A percentile compares a stretch with the other conserved stretches of the same genome.
Conservation (phyloP, 2,113 vertebrate genomes). For the Psilopogon haemacephalus region DNA sequence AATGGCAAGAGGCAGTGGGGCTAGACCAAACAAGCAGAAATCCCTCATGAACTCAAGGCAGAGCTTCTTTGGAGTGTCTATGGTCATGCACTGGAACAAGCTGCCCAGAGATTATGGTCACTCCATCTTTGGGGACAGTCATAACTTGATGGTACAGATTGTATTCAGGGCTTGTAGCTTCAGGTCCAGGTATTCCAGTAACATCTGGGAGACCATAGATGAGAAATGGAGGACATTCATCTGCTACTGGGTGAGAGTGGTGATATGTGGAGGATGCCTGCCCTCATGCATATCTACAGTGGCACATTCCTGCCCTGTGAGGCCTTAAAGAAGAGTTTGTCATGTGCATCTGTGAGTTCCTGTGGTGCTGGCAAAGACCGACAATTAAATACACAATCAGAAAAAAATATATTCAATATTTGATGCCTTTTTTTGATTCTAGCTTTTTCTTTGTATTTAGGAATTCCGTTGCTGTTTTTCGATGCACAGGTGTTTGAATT, state of each 20-base stretch:
- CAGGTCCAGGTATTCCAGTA: background rate
- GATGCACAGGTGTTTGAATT: background rate
- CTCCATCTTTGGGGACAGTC: background rate
- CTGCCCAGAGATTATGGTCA: background rate
- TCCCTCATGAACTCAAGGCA: accelerated
- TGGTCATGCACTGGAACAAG: background rate
- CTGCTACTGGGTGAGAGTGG: background rate
- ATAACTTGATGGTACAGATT: background rate
- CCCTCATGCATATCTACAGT: accelerated
- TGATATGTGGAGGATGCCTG: accelerated
- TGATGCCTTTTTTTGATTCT: background rate
- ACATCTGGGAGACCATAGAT: background rate
- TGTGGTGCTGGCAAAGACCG: background rate
- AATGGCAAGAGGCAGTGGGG: background rate
- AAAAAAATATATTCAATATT: background rate
- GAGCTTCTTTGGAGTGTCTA: no score
- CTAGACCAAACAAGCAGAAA: background rate
- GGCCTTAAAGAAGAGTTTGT: background rate
- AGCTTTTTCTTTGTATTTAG: background rate
- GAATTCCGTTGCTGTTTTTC: background rate
- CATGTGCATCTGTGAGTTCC: background rate
- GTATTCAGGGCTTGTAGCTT: background rate
- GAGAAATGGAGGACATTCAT: background rate
- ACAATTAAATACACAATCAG: background rate
- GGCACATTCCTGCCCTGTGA: background rate